These are phyloP conservation scores for Pterocles orientalis DNA, from an alignment of 2,113 vertebrate species.

Conservation along the genomic window DNA sequence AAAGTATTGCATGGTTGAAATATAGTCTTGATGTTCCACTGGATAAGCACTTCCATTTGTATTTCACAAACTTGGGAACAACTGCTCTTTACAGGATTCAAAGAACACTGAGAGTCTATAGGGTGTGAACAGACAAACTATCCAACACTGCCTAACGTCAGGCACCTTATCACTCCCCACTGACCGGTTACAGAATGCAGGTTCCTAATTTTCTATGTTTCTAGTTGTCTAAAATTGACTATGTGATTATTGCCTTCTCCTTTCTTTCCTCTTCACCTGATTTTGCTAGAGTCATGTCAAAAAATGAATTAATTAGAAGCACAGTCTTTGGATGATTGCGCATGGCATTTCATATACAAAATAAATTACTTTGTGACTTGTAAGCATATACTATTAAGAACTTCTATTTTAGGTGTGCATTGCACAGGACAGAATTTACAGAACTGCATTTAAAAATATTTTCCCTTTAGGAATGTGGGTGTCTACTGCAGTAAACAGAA, in stretches of 20 bases:
- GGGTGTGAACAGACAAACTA: not conserved
- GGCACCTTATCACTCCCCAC: not conserved
- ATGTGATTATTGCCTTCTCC: not conserved
- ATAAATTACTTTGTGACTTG: conserved; percentile 21
- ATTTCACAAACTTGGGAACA: not conserved
- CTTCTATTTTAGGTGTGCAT: not conserved
- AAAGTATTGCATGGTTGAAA: not conserved
- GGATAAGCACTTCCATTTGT: not conserved
- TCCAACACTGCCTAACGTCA: not conserved
- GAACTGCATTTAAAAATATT: not conserved
- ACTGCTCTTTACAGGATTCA: not conserved
- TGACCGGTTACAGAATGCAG: not conserved
- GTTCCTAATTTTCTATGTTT: not conserved
- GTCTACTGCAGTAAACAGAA: not conserved
- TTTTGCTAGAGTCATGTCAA: not conserved
- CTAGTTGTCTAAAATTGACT: not conserved
- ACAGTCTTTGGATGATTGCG: not conserved
- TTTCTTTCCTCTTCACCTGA: not conserved
- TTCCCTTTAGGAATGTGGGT: not conserved
- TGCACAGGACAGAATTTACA: not conserved
- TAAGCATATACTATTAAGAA: not conserved
- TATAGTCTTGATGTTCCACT: not conserved
- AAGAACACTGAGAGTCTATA: not conserved
- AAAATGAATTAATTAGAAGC: conserved; percentile 5
- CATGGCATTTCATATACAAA: not conserved